Base-by-base conservation (phyloP, 2,113 vertebrate species). In the Nothocercus nigrocapillus region DNA sequence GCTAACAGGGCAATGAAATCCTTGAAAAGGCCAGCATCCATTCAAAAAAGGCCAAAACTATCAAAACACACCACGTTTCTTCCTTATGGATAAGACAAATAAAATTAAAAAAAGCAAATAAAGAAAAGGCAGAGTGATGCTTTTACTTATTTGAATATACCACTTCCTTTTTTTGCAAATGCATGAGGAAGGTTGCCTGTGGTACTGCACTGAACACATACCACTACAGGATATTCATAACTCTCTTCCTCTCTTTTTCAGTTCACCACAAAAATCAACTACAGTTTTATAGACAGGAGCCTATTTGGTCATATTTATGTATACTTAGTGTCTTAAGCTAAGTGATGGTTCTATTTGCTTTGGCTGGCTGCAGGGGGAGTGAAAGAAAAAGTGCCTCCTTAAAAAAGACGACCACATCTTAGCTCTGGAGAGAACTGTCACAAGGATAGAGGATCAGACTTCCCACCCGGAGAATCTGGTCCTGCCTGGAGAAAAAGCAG, bases 341-440 rank as follows among this genome's bases (percentile, higher is more conserved):
- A 96, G 73, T 66, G 93, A 94, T 95, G 94, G 84, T 96, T 96
- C 93, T 96, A 34, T 95, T 94, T 94, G 92, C 83, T 95, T 96
- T 95, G 92, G 92, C 82, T 88, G 56, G 72, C 72, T 90, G 80
- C 82, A 82, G 82, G 77, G 58, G 69, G 82, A 96, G 85, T 83
- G 78, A 92, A 83, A 73, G 78, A 72, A 91, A 93, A 96, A 92
- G 84, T 24, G 80, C 47, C 85, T 86, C 18, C 92, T 94, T 73
- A 86, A 28, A 90, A 90, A 96, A 92, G 94, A 91, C 90, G 90
- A 95, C 92, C 93, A 90, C 94, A 97, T 93, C 90, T 96, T 93
- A 96, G 94, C 85, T 78, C 91, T 87, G 47, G 47, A 34, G 11
- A 34, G 21, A 81, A 30, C 53, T 70, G 72, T 96, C 91, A 97